Evolutionary conservation across 2,888 invertebrate genomes (phyloP), one percentile per base, ranked within the genome.

Genomic region (Onthophagus sagittarius): DNA sequence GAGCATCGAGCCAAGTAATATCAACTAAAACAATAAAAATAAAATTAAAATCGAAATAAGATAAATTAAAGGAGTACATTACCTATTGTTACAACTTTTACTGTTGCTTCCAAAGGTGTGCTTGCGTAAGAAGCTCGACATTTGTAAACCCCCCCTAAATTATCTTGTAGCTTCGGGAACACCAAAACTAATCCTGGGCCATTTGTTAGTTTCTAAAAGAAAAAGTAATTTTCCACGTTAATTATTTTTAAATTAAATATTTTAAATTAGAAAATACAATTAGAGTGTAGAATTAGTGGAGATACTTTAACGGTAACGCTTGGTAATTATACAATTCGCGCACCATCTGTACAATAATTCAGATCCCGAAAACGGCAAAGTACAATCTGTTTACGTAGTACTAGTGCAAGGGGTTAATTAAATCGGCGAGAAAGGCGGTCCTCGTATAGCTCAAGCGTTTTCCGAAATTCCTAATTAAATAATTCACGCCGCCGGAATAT

Each of bases 1-100:
- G 95, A 0, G 96, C 96, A 84, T 96, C 93, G 11, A 91, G 91
- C 91, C 94, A 85, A 76, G 93, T 94, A 75, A 97, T 95, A 63
- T 93, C 93, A 82, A 93, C 96, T 96, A 85, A 72, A 86, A 84
- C n/a, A 23, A 23, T 23, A 23, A 15, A 62, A 13, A 23, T 32
- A 5, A 5, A n/a, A 15, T 70, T 15, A 5, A n/a, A 11, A 33
- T 31, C 5, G 0, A 15, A n/a, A 23, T 2, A 31, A 9, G 9
- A 15, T 2, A 67, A 67, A 15, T n/a, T 31, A 11, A 2, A n/a
- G 7, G 2, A 23, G 15, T 6, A 9, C 69, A 72, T 88, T 85
- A 92, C 92, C 88, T 82, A 92, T 93, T 75, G 94, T 93, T 80
- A 91, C 91, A 80, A 95, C 89, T 79, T 88, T 86, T 64, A 94